A percentile compares a stretch with the other conserved stretches of the same genome.
Evolutionary conservation across 2,113 vertebrate genomes (phyloP).

Genomic region (Poeciliopsis retropinna): DNA sequence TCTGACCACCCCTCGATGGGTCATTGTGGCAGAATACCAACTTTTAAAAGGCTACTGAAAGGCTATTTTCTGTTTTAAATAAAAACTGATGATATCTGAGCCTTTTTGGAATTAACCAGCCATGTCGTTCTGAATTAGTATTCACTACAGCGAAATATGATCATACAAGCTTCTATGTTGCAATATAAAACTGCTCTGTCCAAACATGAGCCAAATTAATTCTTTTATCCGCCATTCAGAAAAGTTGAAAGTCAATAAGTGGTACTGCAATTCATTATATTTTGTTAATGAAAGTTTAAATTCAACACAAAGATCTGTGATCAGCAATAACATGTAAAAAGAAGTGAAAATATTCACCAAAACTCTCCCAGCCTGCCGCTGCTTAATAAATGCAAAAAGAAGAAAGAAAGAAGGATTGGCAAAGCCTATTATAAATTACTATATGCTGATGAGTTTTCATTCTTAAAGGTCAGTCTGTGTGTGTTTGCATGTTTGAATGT

Average conservation of each 20-base stretch:
- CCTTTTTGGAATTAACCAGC: no score
- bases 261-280: conserved; percentile 3
- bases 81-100: no score
- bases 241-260: neutral
- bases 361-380: conserved; percentile 12
- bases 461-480: conserved; percentile 59
- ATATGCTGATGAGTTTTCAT: conserved; percentile 67
- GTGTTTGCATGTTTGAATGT: conserved; percentile 52
- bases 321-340: neutral
- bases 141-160: no score
- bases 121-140: no score
- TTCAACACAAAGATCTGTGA: conserved; percentile 10
- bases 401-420: conserved; percentile 48
- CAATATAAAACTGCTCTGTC: no score
- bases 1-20: no score
- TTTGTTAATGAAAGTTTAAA: conserved; percentile 35
- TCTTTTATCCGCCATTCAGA: no score
- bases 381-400: conserved; percentile 40
- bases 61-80: no score
- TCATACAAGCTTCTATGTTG: no score
- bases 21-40: no score
- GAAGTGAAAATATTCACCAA: conserved; percentile 45
- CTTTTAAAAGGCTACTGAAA: no score
- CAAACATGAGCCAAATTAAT: no score
- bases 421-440: conserved; percentile 64